Evolutionary conservation across 2,113 vertebrate species (phyloP).

Genomic region (Lepisosteus oculatus): DNA sequence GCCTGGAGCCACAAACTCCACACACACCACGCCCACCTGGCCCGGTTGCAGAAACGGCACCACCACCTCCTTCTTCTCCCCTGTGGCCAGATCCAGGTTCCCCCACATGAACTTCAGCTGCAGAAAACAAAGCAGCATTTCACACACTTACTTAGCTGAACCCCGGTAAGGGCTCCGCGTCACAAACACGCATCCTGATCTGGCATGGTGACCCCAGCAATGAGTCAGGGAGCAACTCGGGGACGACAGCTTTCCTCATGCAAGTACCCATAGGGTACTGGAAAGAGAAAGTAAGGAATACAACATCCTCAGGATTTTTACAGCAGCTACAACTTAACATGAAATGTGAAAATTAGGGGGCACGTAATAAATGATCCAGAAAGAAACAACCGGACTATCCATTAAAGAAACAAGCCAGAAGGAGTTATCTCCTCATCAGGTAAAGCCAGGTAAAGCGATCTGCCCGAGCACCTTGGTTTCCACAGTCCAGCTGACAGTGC

Average conservation of each 20-base stretch:
- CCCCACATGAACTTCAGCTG: slow-evolving; percentile 99
- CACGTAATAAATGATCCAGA: neutral
- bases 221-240: too few species aligned
- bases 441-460: slow-evolving; percentile 41
- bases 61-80: slow-evolving; percentile 80
- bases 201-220: too few species aligned
- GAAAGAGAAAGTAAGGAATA: too few species aligned
- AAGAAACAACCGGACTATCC: neutral
- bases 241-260: too few species aligned
- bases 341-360: too few species aligned
- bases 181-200: too few species aligned
- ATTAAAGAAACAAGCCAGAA: too few species aligned
- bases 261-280: too few species aligned
- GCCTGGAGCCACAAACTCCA: slow-evolving; percentile 85
- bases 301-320: too few species aligned
- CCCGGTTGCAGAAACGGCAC: slow-evolving; percentile 85
- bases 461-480: slow-evolving; percentile 84
- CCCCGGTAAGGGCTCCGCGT: too few species aligned
- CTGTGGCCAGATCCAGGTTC: slow-evolving; percentile 83
- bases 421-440: slow-evolving; percentile 3
- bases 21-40: slow-evolving; percentile 88
- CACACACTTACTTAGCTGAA: slow-evolving; percentile 31
- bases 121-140: slow-evolving; percentile 41
- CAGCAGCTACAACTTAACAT: too few species aligned
- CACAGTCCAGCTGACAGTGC: slow-evolving; percentile 85